Evolutionary conservation across 2,113 vertebrate genomes (phyloP), one percentile per base, ranked within the genome.

Genomic region (Panurus biarmicus): DNA sequence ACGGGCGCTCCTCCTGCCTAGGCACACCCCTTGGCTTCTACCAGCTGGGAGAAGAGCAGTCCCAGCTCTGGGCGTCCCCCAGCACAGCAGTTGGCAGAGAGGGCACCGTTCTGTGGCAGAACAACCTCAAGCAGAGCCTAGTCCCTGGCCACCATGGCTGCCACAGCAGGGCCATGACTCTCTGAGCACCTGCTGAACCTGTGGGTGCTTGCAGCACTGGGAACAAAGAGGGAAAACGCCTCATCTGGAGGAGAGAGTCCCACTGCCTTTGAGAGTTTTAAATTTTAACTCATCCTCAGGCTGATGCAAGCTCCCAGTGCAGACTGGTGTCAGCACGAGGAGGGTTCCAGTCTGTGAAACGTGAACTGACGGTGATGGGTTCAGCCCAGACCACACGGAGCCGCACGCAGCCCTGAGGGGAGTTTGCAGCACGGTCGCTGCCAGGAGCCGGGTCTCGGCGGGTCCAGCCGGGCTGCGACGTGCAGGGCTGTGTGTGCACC

Each of bases 141-240:
- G 9, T 12, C 64, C 44, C 73, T 3, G 4, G 14, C 12, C 7
- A 1, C 2, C 3, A 0, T 0, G 7, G 51, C 33, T 22, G 57
- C 11, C 22, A n/a, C 80, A 23, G 67, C 1, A 0, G 53, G 31
- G 33, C 53, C 15, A 0, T 5, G 24, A 20, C 29, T 48, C 45
- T 19, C 77, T 17, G 10, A 25, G 33, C 31, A 47, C 29, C 7
- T 3, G 14, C 60, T 6, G 56, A 28, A 5, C 62, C 66, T 22
- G 5, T 1, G 28, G 66, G 85, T 16, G 28, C 66, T 17, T 2
- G 0, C 15, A 31, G 7, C 0, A 5, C 71, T 4, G 26, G 53
- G 48, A 74, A 42, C 61, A 62, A 74, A 22, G 0, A 5, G 48
- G 58, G 67, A 36, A 7, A 4, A 29, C 0, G 12, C 42, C 36